Percentiles rank a stretch among this genome's conserved stretches.
Evolutionary conservation across 2,797 vertebrate genomes (phyloP).

Genomic region (Alectoris magna): DNA sequence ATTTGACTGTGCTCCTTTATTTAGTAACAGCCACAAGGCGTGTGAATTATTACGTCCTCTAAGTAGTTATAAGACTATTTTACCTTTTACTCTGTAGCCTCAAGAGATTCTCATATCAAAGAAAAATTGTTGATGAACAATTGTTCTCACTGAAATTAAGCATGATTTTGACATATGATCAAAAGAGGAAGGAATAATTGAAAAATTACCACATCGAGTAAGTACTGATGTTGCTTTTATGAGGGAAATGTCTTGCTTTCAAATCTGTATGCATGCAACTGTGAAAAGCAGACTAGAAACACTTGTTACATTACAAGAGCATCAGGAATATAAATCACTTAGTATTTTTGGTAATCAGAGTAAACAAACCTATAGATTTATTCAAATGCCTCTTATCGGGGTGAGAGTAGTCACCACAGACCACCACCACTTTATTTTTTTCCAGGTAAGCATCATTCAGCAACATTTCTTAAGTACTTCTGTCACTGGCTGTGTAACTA

Average conservation of each 20-base stretch:
- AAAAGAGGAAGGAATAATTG: background rate
- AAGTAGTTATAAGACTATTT: background rate
- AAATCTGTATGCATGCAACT: background rate
- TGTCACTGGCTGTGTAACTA: background rate
- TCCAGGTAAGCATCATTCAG: background rate
- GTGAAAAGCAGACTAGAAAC: background rate
- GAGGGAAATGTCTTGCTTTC: background rate
- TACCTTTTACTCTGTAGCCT: background rate
- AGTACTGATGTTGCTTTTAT: background rate
- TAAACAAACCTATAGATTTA: background rate
- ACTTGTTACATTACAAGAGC: background rate
- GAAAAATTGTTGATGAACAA: background rate
- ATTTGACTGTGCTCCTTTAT: background rate
- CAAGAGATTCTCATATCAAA: background rate
- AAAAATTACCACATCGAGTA: background rate
- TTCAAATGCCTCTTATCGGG: background rate
- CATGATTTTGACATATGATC: background rate
- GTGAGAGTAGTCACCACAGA: accelerated
- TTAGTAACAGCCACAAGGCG: background rate
- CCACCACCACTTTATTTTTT: background rate
- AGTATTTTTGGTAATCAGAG: background rate
- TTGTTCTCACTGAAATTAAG: background rate
- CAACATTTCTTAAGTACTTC: background rate
- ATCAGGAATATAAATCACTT: background rate
- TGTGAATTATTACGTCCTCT: background rate